phyloP scores from a whole-genome alignment of 2,113 vertebrate genomes.

The Nibea albiflora region DNA sequence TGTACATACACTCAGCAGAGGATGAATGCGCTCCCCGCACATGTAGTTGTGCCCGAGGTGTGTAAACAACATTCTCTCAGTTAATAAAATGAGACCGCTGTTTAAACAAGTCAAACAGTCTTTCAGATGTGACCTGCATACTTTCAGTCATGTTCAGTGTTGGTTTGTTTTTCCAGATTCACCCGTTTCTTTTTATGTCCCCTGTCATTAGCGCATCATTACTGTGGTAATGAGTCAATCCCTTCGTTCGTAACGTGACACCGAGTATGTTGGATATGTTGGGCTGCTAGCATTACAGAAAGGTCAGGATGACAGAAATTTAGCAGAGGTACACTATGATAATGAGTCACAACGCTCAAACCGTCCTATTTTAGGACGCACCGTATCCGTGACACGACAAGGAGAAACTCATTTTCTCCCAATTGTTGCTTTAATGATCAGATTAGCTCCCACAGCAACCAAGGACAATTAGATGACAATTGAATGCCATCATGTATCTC shows the following conservation, averaged over 20 bases:
- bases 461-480: constrained; percentile 74
- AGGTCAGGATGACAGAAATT: constrained; percentile 52
- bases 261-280: constrained; percentile 22
- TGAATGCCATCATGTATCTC: constrained; percentile 58
- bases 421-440: constrained; percentile 68
- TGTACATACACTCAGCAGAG: constrained; percentile 63
- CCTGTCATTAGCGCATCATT: constrained; percentile 47
- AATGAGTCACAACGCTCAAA: constrained; percentile 44
- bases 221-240: constrained; percentile 27
- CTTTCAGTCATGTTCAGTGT: background rate
- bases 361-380: constrained; percentile 43
- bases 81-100: constrained; percentile 38
- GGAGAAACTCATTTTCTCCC: constrained; percentile 64
- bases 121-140: constrained; percentile 11
- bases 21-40: constrained; percentile 40
- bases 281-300: constrained; percentile 35
- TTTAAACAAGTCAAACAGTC: constrained; percentile 38
- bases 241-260: constrained; percentile 52
- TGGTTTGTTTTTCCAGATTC: constrained; percentile 22
- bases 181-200: constrained; percentile 15
- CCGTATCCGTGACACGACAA: constrained; percentile 30
- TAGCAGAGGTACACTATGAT: constrained; percentile 38
- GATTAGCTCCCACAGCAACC: constrained; percentile 66
- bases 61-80: constrained; percentile 37
- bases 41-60: constrained; percentile 45